Evolutionary conservation across 2,888 invertebrate species (phyloP).

Genomic region (Amphipoea oculea): DNA sequence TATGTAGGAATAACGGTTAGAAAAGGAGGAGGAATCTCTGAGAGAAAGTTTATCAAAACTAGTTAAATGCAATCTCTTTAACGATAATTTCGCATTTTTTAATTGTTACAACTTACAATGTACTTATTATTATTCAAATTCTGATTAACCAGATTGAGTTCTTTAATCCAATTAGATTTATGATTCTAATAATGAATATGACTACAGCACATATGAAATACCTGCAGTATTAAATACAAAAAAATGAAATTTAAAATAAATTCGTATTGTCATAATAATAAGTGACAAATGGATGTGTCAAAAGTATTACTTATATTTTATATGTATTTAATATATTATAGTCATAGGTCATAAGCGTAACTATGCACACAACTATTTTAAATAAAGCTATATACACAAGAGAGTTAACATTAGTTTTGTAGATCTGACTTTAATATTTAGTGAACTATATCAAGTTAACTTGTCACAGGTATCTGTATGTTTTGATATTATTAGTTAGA

Average conservation of each 20-base stretch:
- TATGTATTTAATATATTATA: conserved; percentile 4
- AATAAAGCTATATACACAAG: neutral
- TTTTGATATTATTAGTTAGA: conserved; percentile 14
- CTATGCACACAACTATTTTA: conserved; percentile 6
- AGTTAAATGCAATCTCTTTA: conserved; percentile 21
- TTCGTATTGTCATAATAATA: neutral
- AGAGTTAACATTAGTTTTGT: neutral
- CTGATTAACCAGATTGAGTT: neutral
- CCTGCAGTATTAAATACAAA: conserved; percentile 36
- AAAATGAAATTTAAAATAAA: neutral
- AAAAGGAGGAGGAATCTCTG: neutral
- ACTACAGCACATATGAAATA: neutral
- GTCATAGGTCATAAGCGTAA: conserved; percentile 24
- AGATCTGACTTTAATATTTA: neutral
- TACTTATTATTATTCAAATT: conserved; percentile 7
- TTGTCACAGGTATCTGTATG: conserved; percentile 6
- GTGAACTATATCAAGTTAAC: conserved; percentile 1
- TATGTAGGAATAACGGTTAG: neutral
- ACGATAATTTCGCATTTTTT: neutral
- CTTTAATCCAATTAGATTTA: neutral
- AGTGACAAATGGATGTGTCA: conserved; percentile 23
- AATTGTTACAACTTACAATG: conserved; percentile 8
- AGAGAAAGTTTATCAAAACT: neutral
- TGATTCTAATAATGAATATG: neutral
- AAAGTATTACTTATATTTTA: conserved; percentile 33